Evolutionary conservation across 1,140 invertebrate species (phyloP).

Genomic region (Achroia grisella): DNA sequence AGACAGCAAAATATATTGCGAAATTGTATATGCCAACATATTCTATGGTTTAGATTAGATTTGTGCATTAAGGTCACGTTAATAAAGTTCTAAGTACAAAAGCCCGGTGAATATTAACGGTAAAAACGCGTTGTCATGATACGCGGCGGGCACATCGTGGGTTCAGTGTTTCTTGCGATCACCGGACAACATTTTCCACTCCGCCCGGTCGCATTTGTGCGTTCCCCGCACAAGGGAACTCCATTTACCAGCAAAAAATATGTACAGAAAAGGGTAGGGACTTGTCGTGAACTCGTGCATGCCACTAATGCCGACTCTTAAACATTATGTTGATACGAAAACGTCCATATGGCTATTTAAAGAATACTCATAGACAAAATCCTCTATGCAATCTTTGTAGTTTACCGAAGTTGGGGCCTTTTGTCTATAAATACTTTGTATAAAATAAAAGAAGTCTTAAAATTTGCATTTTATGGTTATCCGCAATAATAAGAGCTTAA

Average conservation of each 20-base stretch:
- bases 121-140: conserved; percentile 42
- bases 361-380: too few relatives aligned
- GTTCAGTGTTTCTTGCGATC: conserved; percentile 28
- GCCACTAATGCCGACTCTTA: neutral
- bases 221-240: conserved; percentile 47
- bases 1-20: too few relatives aligned
- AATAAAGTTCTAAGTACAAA: conserved; percentile 8
- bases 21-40: too few relatives aligned
- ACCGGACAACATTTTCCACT: conserved; percentile 49
- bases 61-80: neutral
- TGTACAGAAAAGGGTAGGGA: conserved; percentile 26
- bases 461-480: too few relatives aligned
- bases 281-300: conserved; percentile 4
- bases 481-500: too few relatives aligned
- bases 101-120: conserved; percentile 22
- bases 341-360: too few relatives aligned
- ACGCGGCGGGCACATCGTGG: conserved; percentile 8
- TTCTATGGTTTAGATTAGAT: too few relatives aligned
- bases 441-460: too few relatives aligned
- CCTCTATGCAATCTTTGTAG: too few relatives aligned
- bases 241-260: conserved; percentile 52
- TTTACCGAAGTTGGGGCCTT: too few relatives aligned
- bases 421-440: too few relatives aligned
- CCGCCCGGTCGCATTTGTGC: conserved; percentile 39
- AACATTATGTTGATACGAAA: too few relatives aligned